Evolutionary conservation across 2,888 invertebrate species (phyloP), one percentile per base, ranked within the genome.

Genomic region (Pseudococcus longispinus): DNA sequence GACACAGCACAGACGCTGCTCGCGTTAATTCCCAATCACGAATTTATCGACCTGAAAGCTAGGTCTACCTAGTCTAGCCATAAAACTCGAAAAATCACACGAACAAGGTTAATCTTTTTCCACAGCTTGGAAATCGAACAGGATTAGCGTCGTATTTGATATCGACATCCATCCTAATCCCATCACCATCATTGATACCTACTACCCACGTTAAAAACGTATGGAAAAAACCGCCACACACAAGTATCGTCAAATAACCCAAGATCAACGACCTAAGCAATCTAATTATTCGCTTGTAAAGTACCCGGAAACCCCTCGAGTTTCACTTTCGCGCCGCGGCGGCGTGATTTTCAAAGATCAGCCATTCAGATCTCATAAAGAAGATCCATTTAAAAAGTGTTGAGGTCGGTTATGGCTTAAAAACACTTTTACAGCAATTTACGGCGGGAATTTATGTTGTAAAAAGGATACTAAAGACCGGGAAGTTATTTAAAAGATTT

Each of bases 351-450:
- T 70, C 70, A 29, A 29, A 70, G 70, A 70, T 70, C 70, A 70
- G 70, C 70, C 70, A 70, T 29, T 70, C 70, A 70, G 70, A 70
- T 70, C 70, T 80, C 77, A 42, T 80, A 83, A 85, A 85, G 85
- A 85, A 85, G 85, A 85, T 85, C 85, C 85, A 85, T 85, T 85
- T 85, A 85, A 85, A 85, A 85, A 85, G 85, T 74, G 85, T 85
- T 85, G 85, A 85, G 85, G 85, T 85, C 74, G 85, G 85, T 85
- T 85, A 85, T 85, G 85, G 85, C 74, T 74, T 85, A 74, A 85
- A 74, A 70, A 85, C 85, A 74, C 85, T 85, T 74, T 85, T 74
- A 74, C 85, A 85, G 74, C 85, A 85, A 85, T 85, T 85, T 85
- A 85, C 85, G 46, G 32, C 85, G 74, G 74, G 74, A 85, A 85